These are phyloP conservation scores for Nettapus auritus DNA, from an alignment of 2,113 vertebrate species.

Conservation along the genomic window DNA sequence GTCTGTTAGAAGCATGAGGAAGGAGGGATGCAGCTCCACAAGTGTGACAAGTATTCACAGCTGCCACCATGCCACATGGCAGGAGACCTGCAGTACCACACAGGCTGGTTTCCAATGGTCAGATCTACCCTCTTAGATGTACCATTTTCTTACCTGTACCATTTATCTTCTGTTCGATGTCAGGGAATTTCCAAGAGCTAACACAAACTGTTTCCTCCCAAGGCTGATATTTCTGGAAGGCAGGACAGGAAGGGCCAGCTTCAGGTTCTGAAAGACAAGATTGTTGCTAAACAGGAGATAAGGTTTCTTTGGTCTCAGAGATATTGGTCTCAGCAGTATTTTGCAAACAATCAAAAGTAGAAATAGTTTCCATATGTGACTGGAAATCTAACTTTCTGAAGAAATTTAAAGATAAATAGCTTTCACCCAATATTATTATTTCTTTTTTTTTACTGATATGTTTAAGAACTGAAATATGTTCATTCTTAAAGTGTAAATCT, in stretches of 20 bases:
- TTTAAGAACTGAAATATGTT: not conserved
- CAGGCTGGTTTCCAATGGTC: not conserved
- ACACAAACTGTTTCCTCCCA: not conserved
- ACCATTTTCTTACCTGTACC: not conserved
- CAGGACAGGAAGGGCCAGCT: not conserved
- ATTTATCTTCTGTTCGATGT: not conserved
- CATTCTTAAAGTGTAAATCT: not conserved
- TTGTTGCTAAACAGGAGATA: not conserved
- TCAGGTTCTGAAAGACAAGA: not conserved
- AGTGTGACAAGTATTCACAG: not conserved
- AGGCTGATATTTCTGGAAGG: not conserved
- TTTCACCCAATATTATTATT: not conserved
- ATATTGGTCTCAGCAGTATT: not conserved
- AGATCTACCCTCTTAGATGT: not conserved
- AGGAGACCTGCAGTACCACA: not conserved
- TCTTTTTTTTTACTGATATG: not conserved
- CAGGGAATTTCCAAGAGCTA: not conserved
- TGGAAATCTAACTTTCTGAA: not conserved
- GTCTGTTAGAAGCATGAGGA: not conserved
- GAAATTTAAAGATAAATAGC: not conserved
- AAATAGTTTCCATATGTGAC: not conserved
- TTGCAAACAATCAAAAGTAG: not conserved
- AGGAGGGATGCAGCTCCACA: not conserved
- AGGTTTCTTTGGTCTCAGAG: not conserved
- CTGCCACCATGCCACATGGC: rapidly evolving